A percentile compares a stretch with the other conserved stretches of the same genome.
Evolutionary conservation across 2,113 vertebrate species (phyloP).

Genomic region (Paratilapia polleni): DNA sequence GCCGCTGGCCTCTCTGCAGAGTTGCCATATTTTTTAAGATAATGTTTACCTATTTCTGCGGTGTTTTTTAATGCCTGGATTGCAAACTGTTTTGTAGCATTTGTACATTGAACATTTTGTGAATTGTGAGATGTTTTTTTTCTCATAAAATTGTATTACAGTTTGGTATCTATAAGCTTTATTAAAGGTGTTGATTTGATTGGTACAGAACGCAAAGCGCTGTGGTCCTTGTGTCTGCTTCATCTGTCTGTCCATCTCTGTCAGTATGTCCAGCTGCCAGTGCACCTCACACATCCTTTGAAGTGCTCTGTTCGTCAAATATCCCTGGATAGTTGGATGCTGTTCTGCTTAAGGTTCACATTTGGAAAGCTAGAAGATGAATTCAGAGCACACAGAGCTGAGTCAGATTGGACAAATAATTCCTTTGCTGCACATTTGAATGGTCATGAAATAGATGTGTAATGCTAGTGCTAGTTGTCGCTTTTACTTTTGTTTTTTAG

Average conservation of each 20-base stretch:
- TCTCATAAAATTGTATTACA: conserved; percentile 91
- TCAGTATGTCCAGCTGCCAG: conserved; percentile 71
- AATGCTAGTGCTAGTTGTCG: not conserved
- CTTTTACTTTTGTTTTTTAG: not conserved
- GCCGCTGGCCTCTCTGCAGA: conserved; percentile 80
- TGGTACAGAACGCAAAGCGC: conserved; percentile 89
- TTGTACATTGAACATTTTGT: conserved; percentile 86
- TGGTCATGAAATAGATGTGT: not conserved
- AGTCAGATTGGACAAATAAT: conserved; percentile 23
- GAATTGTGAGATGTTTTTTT: conserved; percentile 85
- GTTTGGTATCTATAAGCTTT: conserved; percentile 92
- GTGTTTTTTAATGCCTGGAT: conserved; percentile 77
- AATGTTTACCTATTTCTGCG: conserved; percentile 74
- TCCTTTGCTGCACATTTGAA: not conserved
- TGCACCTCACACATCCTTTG: conserved; percentile 84
- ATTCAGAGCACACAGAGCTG: conserved; percentile 14
- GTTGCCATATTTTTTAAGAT: conserved; percentile 76
- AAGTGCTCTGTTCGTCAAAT: conserved; percentile 90
- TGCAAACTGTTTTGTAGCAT: conserved; percentile 80
- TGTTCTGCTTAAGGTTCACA: not conserved
- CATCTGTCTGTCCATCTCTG: conserved; percentile 82
- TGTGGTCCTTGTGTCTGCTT: conserved; percentile 98
- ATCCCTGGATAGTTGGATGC: conserved; percentile 81
- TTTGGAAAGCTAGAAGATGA: conserved; percentile 8
- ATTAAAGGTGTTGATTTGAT: conserved; percentile 97